Evolutionary conservation across 2,797 vertebrate genomes (phyloP).

Genomic region (Phrynocephalus forsythii): DNA sequence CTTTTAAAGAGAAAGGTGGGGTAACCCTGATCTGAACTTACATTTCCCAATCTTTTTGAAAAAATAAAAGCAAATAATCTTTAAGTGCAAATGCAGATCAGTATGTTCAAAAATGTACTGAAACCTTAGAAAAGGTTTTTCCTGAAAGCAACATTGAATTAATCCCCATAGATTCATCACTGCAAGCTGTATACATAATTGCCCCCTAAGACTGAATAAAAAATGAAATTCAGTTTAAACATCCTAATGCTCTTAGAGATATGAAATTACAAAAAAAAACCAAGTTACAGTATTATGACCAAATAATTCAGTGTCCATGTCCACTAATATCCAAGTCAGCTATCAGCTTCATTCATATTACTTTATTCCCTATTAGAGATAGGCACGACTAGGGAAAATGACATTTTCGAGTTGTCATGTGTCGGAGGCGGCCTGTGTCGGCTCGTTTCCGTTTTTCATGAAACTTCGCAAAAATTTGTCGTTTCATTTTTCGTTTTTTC

Average conservation of each 20-base stretch:
- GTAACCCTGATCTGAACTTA: too few relatives aligned
- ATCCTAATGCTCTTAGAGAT: not conserved
- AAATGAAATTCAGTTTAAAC: not conserved
- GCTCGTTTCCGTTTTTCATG: too few relatives aligned
- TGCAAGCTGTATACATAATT: not conserved
- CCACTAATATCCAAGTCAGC: not conserved
- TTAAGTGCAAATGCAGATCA: not conserved
- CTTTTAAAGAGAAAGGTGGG: too few relatives aligned
- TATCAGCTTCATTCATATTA: not conserved
- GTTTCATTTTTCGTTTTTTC: too few relatives aligned
- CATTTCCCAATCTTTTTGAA: not conserved
- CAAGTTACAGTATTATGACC: not conserved
- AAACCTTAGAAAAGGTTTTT: not conserved
- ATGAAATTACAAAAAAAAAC: not conserved
- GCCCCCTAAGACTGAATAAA: not conserved
- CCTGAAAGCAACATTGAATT: conserved; percentile 12
- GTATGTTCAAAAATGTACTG: not conserved
- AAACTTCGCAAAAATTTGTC: too few relatives aligned
- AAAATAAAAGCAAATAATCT: too few relatives aligned
- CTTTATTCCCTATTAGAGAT: too few relatives aligned
- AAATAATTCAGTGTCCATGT: not conserved
- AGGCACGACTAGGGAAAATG: too few relatives aligned
- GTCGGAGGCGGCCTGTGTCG: too few relatives aligned
- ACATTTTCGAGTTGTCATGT: too few relatives aligned
- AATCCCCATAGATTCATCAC: not conserved